phyloP scores from a whole-genome alignment of 1,140 invertebrate genomes.

The Odontomachus brunneus region DNA sequence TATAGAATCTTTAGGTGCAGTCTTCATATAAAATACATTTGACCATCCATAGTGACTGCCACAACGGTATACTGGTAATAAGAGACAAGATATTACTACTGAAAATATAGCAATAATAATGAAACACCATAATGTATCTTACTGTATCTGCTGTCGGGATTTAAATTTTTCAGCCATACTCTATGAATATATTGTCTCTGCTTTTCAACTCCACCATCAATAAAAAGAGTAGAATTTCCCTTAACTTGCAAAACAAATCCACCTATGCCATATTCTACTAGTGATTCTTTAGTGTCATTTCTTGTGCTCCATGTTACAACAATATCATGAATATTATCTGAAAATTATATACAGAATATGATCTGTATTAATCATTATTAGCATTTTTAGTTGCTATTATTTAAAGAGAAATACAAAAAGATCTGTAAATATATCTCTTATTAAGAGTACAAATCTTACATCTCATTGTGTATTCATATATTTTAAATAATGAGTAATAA shows the following conservation, averaged over 20 bases:
- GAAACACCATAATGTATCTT: slow-evolving; percentile 52
- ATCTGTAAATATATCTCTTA: not conserved
- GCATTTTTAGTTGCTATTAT: not conserved
- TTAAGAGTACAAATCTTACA: not conserved
- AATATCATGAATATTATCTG: slow-evolving; percentile 89
- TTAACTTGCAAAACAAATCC: slow-evolving; percentile 85
- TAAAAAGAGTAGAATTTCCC: slow-evolving; percentile 89
- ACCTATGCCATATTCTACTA: slow-evolving; percentile 92
- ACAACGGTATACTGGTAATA: slow-evolving; percentile 91
- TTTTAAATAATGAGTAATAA: too few species aligned
- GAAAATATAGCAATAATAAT: not conserved
- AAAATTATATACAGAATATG: slow-evolving; percentile 56
- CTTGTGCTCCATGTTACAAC: slow-evolving; percentile 96
- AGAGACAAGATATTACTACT: slow-evolving; percentile 20
- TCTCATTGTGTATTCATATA: not conserved
- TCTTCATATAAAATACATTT: slow-evolving; percentile 90
- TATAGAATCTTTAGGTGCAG: slow-evolving; percentile 87
- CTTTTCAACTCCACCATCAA: slow-evolving; percentile 91
- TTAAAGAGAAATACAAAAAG: not conserved
- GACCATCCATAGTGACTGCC: slow-evolving; percentile 94
- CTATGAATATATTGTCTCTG: slow-evolving; percentile 93
- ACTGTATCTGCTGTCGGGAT: slow-evolving; percentile 85
- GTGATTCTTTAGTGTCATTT: slow-evolving; percentile 88
- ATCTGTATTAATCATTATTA: slow-evolving; percentile 8
- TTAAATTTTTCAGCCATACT: slow-evolving; percentile 86